Conservation (phyloP, 2,113 vertebrate species). For the Mobula hypostoma region DNA sequence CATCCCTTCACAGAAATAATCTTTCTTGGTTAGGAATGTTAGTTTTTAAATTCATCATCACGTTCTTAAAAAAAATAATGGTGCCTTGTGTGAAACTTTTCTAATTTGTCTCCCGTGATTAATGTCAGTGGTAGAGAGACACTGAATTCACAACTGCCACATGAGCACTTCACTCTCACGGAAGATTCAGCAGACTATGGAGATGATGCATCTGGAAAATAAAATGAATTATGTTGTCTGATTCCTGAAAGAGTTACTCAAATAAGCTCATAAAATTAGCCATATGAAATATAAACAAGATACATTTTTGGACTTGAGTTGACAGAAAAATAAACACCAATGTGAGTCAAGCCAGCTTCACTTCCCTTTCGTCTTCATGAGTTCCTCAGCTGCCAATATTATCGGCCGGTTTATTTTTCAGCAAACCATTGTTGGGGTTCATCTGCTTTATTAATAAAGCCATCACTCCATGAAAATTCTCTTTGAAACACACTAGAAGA, state of each 20-base stretch:
- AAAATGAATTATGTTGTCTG: background rate
- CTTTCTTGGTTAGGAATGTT: background rate
- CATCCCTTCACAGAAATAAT: background rate
- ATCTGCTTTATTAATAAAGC: background rate
- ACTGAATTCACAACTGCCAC: background rate
- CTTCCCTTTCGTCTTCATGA: constrained; percentile 1
- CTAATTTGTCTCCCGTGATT: background rate
- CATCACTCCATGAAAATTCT: background rate
- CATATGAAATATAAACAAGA: constrained; percentile 28
- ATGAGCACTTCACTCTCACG: background rate
- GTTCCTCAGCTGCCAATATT: background rate
- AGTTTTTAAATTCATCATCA: background rate
- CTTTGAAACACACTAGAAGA: background rate
- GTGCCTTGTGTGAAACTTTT: background rate
- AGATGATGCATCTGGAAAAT: background rate
- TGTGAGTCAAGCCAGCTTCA: background rate
- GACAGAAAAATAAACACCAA: constrained; percentile 25
- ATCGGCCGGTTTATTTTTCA: background rate
- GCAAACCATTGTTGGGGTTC: background rate
- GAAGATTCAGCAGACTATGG: background rate
- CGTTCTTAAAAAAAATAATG: background rate
- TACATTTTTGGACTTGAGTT: background rate
- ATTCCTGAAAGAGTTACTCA: constrained; percentile 15
- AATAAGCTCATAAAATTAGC: constrained; percentile 18
- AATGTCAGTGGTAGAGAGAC: background rate